Conservation (phyloP, 2,888 invertebrate species). For the Auanema sp. region DNA sequence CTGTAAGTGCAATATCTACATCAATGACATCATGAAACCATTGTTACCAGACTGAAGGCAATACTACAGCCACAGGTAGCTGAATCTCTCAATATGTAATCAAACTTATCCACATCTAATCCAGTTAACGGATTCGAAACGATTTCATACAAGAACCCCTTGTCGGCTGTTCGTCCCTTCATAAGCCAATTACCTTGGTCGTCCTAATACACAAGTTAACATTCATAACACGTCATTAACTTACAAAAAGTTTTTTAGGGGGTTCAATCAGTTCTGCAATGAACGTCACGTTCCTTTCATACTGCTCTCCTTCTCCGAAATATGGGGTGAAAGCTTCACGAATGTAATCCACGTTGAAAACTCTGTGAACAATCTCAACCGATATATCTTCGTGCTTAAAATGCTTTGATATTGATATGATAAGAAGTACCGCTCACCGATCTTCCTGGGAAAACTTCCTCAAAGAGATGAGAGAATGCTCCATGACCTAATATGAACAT, state of each 20-base stretch:
- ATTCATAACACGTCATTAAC: conserved; percentile 9
- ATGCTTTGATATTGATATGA: not conserved
- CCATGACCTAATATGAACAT: conserved; percentile 69
- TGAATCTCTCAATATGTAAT: conserved; percentile 72
- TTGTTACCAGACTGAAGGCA: conserved; percentile 19
- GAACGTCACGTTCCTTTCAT: conserved; percentile 54
- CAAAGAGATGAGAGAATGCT: conserved; percentile 75
- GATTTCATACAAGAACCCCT: conserved; percentile 71
- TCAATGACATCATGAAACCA: too few relatives aligned
- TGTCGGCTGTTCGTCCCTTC: conserved; percentile 54
- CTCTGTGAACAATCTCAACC: conserved; percentile 67
- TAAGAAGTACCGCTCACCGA: conserved; percentile 8
- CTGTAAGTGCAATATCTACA: too few relatives aligned
- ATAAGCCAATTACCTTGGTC: conserved; percentile 32
- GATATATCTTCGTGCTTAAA: conserved; percentile 70
- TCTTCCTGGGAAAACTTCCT: conserved; percentile 65
- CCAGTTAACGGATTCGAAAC: conserved; percentile 39
- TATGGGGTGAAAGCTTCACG: conserved; percentile 60
- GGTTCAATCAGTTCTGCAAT: conserved; percentile 69
- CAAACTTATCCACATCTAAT: conserved; percentile 67
- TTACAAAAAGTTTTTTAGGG: conserved; percentile 38
- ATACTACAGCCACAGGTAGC: conserved; percentile 26
- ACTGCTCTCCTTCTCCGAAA: conserved; percentile 62
- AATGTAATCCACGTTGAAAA: conserved; percentile 65
- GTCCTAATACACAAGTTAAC: conserved; percentile 17